Base-by-base conservation (phyloP, 1,140 invertebrate species). In the Drosophila orena region DNA sequence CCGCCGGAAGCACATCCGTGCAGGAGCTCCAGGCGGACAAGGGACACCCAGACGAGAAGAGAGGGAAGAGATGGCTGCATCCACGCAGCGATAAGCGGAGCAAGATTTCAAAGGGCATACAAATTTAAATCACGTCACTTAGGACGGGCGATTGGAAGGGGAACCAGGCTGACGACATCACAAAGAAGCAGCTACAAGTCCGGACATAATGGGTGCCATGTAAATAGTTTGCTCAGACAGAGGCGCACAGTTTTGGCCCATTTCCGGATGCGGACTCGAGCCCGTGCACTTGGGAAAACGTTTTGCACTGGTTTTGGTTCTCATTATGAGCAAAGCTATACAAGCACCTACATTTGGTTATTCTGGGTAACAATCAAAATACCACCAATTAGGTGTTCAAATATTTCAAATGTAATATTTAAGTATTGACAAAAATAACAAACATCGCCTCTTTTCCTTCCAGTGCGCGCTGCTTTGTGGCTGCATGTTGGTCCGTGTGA, bases 101-200 rank as follows among this genome's bases (percentile, higher is more conserved):
- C 65, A 72, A 72, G 62, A 64, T 89, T 74, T 74, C 79, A 84
- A 88, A 89, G 76, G 68, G 75, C 79, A 89, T 84, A 68, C 54
- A 89, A 88, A 80, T 88, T 88, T 88, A 84, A 88, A 88, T 88
- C 77, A 84, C 84, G 85, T 84, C 79, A 89, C 72, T 88, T 89
- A 79, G 76, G 42, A 42, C 30, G 40, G 44, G 50, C 30, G 60
- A 43, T 40, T 12, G 17, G 38, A 20, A 24, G 47, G 20, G 40
- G 42, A 35, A 27, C n/a, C 22, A 17, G 3, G 47, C 47, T 40
- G 38, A 49, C 27, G 46, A 53, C 44, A 30, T 49, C 79, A 79
- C 65, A 76, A 76, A 65, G 75, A 49, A 37, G 54, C 61, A 69
- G 42, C 61, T 40, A 69, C 60, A 61, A 54, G 72, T 68, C 52